phyloP scores from a whole-genome alignment of 1,140 invertebrate genomes.

The Drosophila sp. region DNA sequence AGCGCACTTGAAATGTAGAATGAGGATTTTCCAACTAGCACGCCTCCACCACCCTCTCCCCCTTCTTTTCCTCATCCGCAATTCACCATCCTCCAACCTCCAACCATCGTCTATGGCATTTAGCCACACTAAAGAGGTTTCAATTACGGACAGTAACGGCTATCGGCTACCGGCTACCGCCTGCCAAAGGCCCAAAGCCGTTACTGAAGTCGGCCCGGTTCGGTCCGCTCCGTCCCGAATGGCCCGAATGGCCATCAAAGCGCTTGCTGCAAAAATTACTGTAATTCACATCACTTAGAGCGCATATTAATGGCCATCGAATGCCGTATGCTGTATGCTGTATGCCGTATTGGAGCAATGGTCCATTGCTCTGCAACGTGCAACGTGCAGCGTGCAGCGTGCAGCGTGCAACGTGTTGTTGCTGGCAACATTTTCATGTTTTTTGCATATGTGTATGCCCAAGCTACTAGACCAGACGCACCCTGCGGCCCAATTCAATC shows the following conservation, averaged over 20 bases:
- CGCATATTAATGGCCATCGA: conserved; percentile 83
- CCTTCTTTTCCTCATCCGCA: neutral
- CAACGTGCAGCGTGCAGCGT: conserved; percentile 10
- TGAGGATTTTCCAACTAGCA: conserved; percentile 55
- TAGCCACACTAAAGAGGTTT: conserved; percentile 83
- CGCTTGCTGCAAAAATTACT: conserved; percentile 72
- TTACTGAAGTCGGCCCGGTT: conserved; percentile 43
- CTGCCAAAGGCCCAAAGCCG: conserved; percentile 62
- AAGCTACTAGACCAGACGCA: conserved; percentile 29
- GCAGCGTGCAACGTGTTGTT: conserved; percentile 14
- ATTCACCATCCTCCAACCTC: no score
- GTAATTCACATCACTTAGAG: conserved; percentile 84
- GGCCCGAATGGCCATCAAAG: conserved; percentile 57
- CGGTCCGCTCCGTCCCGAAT: no score
- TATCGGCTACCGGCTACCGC: conserved; percentile 54
- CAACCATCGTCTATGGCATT: conserved; percentile 49
- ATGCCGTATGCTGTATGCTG: conserved; percentile 53
- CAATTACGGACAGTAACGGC: conserved; percentile 77
- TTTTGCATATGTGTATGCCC: conserved; percentile 44
- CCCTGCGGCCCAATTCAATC: conserved; percentile 41
- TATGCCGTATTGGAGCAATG: conserved; percentile 22
- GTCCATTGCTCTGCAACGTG: conserved; percentile 28
- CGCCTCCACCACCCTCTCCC: neutral
- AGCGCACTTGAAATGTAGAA: conserved; percentile 61
- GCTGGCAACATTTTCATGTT: conserved; percentile 3